These are phyloP conservation scores for Heterotis niloticus DNA, from an alignment of 2,113 vertebrate species.

Conservation along the genomic window DNA sequence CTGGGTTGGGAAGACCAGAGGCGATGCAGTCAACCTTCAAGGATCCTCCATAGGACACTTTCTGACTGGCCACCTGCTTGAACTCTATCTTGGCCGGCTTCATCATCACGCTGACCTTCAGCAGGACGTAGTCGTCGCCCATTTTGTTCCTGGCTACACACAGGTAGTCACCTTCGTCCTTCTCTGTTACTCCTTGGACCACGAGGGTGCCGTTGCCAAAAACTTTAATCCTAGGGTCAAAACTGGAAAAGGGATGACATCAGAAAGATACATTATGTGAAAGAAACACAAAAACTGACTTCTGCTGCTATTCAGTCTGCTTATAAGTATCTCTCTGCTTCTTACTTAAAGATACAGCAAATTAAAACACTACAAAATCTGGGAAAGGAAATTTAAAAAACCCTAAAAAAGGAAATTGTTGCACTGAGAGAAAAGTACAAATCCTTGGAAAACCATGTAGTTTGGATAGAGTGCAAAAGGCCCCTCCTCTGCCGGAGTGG, in stretches of 20 bases:
- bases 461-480: too few relatives aligned
- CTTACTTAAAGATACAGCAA: too few relatives aligned
- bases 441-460: too few relatives aligned
- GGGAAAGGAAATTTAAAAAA: too few relatives aligned
- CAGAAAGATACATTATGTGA: too few relatives aligned
- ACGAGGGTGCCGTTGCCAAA: constrained; percentile 77
- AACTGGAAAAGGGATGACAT: constrained; percentile 51
- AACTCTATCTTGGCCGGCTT: constrained; percentile 80
- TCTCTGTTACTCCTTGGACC: constrained; percentile 71
- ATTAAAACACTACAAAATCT: too few relatives aligned
- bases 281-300: not conserved
- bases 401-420: too few relatives aligned
- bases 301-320: not conserved
- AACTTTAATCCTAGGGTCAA: constrained; percentile 75
- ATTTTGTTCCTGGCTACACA: constrained; percentile 83
- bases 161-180: constrained; percentile 82
- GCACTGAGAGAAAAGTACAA: too few relatives aligned
- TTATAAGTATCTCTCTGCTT: too few relatives aligned
- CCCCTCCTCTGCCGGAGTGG: too few relatives aligned
- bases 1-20: constrained; percentile 79
- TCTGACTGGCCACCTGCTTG: constrained; percentile 65
- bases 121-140: constrained; percentile 76
- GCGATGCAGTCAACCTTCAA: constrained; percentile 87
- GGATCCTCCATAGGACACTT: constrained; percentile 71
- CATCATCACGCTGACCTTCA: constrained; percentile 77